Evolutionary conservation across 2,113 vertebrate species (phyloP).

Genomic region (Myrmophylax atrothorax): DNA sequence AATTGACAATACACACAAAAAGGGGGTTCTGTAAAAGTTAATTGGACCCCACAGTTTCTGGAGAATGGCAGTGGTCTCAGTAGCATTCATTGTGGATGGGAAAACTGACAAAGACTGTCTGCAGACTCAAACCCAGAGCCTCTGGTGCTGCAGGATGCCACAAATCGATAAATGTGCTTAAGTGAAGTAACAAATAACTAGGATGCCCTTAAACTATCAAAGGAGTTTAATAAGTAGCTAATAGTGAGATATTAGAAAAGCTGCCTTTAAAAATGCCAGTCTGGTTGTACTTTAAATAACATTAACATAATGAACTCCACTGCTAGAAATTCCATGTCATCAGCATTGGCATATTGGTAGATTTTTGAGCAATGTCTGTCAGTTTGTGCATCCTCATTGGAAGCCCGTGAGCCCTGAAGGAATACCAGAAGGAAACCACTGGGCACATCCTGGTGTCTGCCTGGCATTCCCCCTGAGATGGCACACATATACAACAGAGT

Average conservation of each 20-base stretch:
- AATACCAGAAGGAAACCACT: not conserved
- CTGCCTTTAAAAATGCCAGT: not conserved
- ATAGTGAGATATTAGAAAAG: not conserved
- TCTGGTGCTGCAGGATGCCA: not conserved
- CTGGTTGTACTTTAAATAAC: not conserved
- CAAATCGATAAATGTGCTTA: not conserved
- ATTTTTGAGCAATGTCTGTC: not conserved
- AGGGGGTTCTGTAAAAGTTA: not conserved
- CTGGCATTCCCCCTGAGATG: accelerated
- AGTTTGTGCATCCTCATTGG: not conserved
- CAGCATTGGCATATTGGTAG: not conserved
- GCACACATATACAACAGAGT: accelerated
- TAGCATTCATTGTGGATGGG: accelerated
- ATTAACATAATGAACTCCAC: accelerated
- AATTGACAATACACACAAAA: not conserved
- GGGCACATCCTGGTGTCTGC: not conserved
- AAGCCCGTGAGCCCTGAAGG: not conserved
- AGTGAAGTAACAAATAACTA: not conserved
- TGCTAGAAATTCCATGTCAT: not conserved
- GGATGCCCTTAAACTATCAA: not conserved
- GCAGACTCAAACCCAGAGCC: not conserved
- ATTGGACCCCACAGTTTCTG: not conserved
- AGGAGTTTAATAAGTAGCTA: not conserved
- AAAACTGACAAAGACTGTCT: not conserved
- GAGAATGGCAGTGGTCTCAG: not conserved